Base-by-base conservation (phyloP, 2,888 invertebrate genomes). In the Acrobasis consociella region DNA sequence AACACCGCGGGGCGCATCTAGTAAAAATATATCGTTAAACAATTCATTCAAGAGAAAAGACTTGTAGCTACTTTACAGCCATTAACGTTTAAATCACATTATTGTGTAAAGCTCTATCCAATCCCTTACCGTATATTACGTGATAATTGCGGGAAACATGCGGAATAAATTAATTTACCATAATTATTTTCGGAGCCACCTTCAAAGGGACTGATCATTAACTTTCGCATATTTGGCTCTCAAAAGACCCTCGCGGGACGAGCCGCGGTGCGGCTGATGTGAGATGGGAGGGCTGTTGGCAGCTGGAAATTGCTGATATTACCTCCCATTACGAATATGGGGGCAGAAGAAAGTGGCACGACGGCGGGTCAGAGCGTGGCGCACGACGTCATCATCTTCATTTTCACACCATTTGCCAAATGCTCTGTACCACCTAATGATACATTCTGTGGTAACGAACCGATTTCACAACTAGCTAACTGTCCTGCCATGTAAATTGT, bases 271-370 rank as follows among this genome's bases (percentile, higher is more conserved):
- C 72, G 74, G 77, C 77, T 78, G 82, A 82, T 82, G 75, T 80
- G 85, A 82, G 78, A 22, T 22, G 22, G 22, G 22, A 31, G 77
- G 78, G 77, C 74, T 76, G 74, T 82, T 82, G 78, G 79, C 74
- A 76, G 76, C 76, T 77, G 81, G 74, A 86, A 88, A 89, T 88
- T 86, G 84, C 81, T 75, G 81, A 76, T 82, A 88, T 87, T 86
- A 88, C 82, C 82, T 80, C 82, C 84, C 83, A 87, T 88, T 86
- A 87, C 80, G 81, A 82, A 86, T 83, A 85, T 83, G 83, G 82
- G 78, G 77, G 79, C 75, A 82, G 80, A 85, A 81, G 87, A 89
- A 87, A 89, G 85, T 78, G 82, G 82, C 81, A 77, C 81, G 81
- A 71, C 68, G 76, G 67, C 75, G 78, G 81, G 80, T 82, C 81